phyloP scores from a whole-genome alignment of 2,113 vertebrate genomes.

The Odocoileus hemionus region DNA sequence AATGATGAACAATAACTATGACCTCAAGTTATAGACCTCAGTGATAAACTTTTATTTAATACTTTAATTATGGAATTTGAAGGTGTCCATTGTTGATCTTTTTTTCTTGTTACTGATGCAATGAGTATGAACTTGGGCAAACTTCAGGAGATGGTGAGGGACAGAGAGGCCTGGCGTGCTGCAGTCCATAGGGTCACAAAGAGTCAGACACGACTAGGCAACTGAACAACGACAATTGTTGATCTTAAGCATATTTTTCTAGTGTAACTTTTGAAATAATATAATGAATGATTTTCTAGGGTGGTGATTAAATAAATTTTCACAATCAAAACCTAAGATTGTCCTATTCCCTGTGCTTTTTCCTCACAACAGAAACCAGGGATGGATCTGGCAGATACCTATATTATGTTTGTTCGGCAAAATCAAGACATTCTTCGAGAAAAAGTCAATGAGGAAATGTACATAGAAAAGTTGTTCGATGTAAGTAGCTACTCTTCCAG shows the following conservation, averaged over 20 bases:
- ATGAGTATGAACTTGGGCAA: neutral
- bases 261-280: neutral
- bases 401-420: conserved; percentile 95
- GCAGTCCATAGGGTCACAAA: neutral
- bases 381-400: conserved; percentile 95
- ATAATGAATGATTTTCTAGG: neutral
- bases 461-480: conserved; percentile 93
- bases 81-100: neutral
- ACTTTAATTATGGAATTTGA: neutral
- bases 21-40: neutral
- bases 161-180: neutral
- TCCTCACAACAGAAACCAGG: conserved; percentile 89
- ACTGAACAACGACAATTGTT: neutral
- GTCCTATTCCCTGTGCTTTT: neutral
- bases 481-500: conserved; percentile 85
- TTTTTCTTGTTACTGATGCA: neutral
- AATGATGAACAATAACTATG: neutral
- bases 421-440: conserved; percentile 97
- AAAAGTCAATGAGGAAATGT: conserved; percentile 93
- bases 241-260: neutral
- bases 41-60: neutral
- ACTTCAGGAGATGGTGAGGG: neutral
- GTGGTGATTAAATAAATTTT: neutral
- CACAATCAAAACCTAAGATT: neutral
- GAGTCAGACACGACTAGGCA: neutral